Conservation (phyloP, 2,113 vertebrate genomes). For the Xiphophorus couchianus region DNA sequence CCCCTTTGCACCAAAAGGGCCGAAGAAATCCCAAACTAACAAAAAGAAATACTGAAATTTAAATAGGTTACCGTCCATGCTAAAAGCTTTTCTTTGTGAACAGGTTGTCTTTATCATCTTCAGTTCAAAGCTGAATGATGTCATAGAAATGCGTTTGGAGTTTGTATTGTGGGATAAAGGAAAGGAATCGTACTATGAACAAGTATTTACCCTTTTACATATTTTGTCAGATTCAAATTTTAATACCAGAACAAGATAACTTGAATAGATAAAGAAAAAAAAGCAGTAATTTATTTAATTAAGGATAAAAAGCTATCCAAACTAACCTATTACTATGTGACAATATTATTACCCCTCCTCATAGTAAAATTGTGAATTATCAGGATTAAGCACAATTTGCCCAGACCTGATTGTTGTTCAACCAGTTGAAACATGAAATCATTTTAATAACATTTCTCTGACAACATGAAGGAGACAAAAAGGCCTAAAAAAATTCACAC, state of each 20-base stretch:
- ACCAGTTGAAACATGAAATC: neutral
- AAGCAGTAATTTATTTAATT: neutral
- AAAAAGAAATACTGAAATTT: neutral
- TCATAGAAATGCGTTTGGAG: neutral
- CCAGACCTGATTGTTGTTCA: neutral
- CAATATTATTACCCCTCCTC: neutral
- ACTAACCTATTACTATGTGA: neutral
- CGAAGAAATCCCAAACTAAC: slow-evolving; percentile 46
- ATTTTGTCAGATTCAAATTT: neutral
- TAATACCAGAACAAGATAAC: neutral
- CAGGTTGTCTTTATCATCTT: neutral
- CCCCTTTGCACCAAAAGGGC: slow-evolving; percentile 70
- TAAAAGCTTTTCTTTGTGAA: neutral
- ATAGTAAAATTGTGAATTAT: neutral
- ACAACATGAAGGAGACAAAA: neutral
- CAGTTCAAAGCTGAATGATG: neutral
- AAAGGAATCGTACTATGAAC: neutral
- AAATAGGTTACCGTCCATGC: no score
- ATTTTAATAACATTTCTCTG: neutral
- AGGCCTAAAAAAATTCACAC: neutral
- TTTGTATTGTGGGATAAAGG: no score
- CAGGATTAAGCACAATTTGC: no score
- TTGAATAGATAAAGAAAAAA: neutral
- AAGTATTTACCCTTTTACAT: neutral
- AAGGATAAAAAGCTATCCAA: no score